Evolutionary conservation across 2,888 invertebrate species (phyloP).

Genomic region (Pristionchus exspectatus): DNA sequence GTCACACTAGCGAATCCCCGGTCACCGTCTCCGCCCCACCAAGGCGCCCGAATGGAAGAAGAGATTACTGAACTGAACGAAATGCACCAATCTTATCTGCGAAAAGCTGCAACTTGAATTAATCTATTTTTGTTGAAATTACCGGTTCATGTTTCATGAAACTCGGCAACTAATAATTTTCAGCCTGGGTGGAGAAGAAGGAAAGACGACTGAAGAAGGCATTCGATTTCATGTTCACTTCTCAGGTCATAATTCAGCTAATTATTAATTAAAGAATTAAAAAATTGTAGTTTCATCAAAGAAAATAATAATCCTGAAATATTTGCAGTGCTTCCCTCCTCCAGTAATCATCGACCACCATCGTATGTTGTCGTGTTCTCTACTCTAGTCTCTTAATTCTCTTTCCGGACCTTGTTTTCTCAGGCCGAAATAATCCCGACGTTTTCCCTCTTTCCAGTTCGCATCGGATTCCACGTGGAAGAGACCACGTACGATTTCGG

Average conservation of each 20-base stretch:
- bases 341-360: conserved; percentile 20
- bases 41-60: no score
- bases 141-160: no score
- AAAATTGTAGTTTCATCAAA: neutral
- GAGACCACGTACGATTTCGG: conserved; percentile 4
- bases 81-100: no score
- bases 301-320: neutral
- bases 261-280: no score
- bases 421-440: neutral
- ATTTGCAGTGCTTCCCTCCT: conserved; percentile 14
- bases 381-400: neutral
- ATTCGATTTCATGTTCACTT: conserved; percentile 17
- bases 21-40: no score
- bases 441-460: neutral
- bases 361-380: neutral
- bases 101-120: no score
- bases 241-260: neutral
- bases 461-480: neutral
- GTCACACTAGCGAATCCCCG: no score
- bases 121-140: no score
- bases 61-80: no score
- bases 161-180: neutral
- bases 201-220: neutral
- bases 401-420: conserved; percentile 3
- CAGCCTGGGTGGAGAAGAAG: neutral